Evolutionary conservation across 2,797 vertebrate species (phyloP), one percentile per base, ranked within the genome.

Genomic region (Clarias fuscus): DNA sequence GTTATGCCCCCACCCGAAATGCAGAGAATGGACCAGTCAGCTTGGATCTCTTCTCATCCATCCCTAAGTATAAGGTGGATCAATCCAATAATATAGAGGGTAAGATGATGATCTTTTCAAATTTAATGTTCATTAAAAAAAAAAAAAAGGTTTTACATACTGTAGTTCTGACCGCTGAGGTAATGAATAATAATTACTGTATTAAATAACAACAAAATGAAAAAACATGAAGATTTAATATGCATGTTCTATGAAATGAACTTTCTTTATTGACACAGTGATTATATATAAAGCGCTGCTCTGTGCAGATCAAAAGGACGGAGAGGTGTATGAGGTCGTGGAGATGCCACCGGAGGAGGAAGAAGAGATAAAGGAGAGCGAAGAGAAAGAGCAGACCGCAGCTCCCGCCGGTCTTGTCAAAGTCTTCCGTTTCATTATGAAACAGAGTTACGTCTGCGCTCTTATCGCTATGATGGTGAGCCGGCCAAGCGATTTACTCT

Each of bases 391-490:
- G 5, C 89, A 93, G 91, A 94, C 92, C 0, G 93, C 61, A 95
- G 94, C 89, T 92, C 96, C 18, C 88, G 96, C 0, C 4, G 95
- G 95, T 10, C 93, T 98, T 91, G 96, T 97, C 71, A 96, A 97
- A 61, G 95, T 96, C 86, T 98, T 99, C 91, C 95, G 96, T 59
- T 99, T 99, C 91, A 93, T 99, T 90, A 99, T 99, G 98, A 99
- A 99, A 86, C 98, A 99, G 92, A 99, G 98, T 91, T 99, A 99
- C 90, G 97, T 99, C 91, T 99, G 98, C 87, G 98, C 98, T 91
- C 96, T 99, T 43, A 99, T 99, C 56, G 96, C 98, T 27, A 99
- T 99, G 98, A 99, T 99, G 98, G 98, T 99, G 93, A 92, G 97
- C 93, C 27, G 13, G 11, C 70, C 17, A 73, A 43, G 10, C 43